Percentiles rank a stretch among this genome's conserved stretches.
Conservation (phyloP, 2,888 invertebrate species). For the Ectobius pallidus region DNA sequence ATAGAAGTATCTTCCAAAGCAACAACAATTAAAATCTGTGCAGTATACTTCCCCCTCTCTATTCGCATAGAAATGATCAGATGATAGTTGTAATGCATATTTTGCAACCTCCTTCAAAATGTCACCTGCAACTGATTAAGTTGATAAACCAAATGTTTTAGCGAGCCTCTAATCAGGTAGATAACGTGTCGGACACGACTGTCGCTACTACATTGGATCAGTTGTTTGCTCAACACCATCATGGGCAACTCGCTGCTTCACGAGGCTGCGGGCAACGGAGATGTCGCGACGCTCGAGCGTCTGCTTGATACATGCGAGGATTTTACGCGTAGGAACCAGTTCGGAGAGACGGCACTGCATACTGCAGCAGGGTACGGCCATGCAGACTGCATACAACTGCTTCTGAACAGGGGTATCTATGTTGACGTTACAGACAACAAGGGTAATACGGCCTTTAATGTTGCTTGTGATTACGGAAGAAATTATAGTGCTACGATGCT, state of each 20-base stretch:
- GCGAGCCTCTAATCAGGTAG: background rate
- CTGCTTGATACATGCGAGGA: background rate
- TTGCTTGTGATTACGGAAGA: slow-evolving; percentile 4
- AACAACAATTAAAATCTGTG: too few relatives aligned
- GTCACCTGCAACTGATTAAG: background rate
- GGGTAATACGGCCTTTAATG: slow-evolving; percentile 2
- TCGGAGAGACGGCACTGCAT: slow-evolving; percentile 9
- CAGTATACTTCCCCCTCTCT: too few relatives aligned
- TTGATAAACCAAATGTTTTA: background rate
- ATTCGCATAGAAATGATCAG: too few relatives aligned
- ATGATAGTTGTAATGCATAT: too few relatives aligned
- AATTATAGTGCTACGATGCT: background rate
- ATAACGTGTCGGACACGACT: background rate
- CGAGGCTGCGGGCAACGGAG: background rate
- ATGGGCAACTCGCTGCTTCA: slow-evolving; percentile 12
- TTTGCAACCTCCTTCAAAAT: too few relatives aligned
- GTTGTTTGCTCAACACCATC: background rate
- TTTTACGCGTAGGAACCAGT: background rate
- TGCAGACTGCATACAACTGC: background rate
- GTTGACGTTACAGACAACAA: background rate
- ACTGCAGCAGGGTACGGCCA: slow-evolving; percentile 5
- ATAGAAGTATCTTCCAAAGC: too few relatives aligned
- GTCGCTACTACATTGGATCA: background rate
- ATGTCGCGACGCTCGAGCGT: background rate
- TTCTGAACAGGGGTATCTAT: background rate